phyloP scores from a whole-genome alignment of 2,113 vertebrate genomes.

The Mugil cephalus region DNA sequence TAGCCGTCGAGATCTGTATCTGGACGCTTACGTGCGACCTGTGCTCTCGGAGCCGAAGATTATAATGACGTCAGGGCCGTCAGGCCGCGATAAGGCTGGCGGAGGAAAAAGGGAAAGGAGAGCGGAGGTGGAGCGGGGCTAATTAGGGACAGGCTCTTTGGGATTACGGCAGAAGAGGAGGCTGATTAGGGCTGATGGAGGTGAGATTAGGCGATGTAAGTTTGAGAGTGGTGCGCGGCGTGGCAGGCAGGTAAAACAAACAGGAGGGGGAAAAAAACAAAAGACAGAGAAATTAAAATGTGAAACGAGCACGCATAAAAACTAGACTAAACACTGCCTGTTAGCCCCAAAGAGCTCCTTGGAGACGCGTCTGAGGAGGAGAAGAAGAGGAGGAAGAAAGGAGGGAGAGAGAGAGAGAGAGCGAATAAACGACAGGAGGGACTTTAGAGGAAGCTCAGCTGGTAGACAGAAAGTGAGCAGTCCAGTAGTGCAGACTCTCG shows the following conservation, averaged over 20 bases:
- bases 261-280: constrained; percentile 10
- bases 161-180: constrained; percentile 61
- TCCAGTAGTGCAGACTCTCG: constrained; percentile 51
- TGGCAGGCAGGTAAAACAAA: constrained; percentile 35
- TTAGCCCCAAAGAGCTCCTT: constrained; percentile 50
- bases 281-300: constrained; percentile 46
- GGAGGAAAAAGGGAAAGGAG: constrained; percentile 1
- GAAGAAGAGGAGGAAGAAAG: constrained; percentile 42
- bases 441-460: constrained; percentile 16
- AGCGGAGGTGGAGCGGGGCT: constrained; percentile 20
- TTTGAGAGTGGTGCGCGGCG: constrained; percentile 43
- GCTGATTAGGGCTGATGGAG: constrained; percentile 65
- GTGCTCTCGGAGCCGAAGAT: constrained; percentile 31
- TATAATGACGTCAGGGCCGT: constrained; percentile 53
- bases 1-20: constrained; percentile 24
- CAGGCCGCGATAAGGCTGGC: constrained; percentile 16
- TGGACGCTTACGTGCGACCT: constrained; percentile 12
- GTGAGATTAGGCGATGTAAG: constrained; percentile 64
- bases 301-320: constrained; percentile 46
- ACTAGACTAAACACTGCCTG: constrained; percentile 52
- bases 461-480: constrained; percentile 49
- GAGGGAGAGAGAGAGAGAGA: constrained; percentile 4
- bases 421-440: constrained; percentile 38
- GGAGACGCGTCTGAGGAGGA: constrained; percentile 45
- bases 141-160: constrained; percentile 35